Percentiles rank a stretch among this genome's conserved stretches.
phyloP scores from a whole-genome alignment of 2,888 invertebrate genomes.

The Acleris literana region DNA sequence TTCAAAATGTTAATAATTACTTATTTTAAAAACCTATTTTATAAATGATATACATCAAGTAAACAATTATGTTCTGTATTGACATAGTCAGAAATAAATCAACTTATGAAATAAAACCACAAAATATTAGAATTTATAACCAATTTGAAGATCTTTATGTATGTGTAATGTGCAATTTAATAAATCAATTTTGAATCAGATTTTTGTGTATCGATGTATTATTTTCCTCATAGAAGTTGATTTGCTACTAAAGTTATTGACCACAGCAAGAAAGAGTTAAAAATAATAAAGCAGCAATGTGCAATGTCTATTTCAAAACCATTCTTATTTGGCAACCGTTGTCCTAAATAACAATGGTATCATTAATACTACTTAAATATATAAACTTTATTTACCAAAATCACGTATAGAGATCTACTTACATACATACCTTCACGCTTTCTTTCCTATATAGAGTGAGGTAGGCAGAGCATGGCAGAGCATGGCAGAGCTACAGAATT shows the following conservation, averaged over 20 bases:
- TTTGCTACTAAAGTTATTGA: neutral
- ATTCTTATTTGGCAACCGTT: too few relatives aligned
- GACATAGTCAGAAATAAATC: slow-evolving; percentile 21
- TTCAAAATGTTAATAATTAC: slow-evolving; percentile 8
- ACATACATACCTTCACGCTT: too few relatives aligned
- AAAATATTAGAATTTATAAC: slow-evolving; percentile 13
- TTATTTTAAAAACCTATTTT: slow-evolving; percentile 5
- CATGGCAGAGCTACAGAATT: too few relatives aligned
- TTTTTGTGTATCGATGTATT: neutral
- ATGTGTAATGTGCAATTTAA: slow-evolving; percentile 45
- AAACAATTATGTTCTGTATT: slow-evolving; percentile 3
- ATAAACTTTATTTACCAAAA: too few relatives aligned
- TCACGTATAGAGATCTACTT: too few relatives aligned
- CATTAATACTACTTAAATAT: too few relatives aligned
- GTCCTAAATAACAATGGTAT: too few relatives aligned
- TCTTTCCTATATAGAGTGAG: too few relatives aligned
- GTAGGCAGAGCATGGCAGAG: too few relatives aligned
- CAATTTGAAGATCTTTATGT: slow-evolving; percentile 41
- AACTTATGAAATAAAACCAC: slow-evolving; percentile 20
- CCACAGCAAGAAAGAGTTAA: too few relatives aligned
- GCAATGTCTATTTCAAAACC: too few relatives aligned
- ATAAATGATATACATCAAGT: slow-evolving; percentile 9
- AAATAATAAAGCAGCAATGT: too few relatives aligned
- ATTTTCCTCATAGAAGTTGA: neutral
- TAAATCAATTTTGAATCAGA: slow-evolving; percentile 48